Evolutionary conservation across 1,140 invertebrate species (phyloP).

Genomic region (Drosophila kanapiae): DNA sequence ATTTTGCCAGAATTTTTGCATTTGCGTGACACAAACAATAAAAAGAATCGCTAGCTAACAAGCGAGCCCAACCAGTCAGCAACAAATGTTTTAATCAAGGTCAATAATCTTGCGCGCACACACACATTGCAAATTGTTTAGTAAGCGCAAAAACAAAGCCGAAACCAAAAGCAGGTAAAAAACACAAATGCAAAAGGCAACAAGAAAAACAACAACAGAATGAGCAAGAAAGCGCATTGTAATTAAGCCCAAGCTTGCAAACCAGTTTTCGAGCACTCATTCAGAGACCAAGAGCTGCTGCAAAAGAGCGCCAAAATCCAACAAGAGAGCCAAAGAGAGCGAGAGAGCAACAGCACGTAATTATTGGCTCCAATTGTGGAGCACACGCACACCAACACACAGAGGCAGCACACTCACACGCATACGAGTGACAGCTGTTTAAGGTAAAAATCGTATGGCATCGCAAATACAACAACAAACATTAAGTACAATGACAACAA

Average conservation of each 20-base stretch:
- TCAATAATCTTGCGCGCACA: slow-evolving; percentile 71
- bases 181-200: slow-evolving; percentile 69
- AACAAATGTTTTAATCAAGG: slow-evolving; percentile 74
- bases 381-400: slow-evolving; percentile 31
- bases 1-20: slow-evolving; percentile 33
- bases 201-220: slow-evolving; percentile 56
- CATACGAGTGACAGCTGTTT: slow-evolving; percentile 74
- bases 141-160: slow-evolving; percentile 51
- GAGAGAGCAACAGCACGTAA: slow-evolving; percentile 37
- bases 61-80: slow-evolving; percentile 19
- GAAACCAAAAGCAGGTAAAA: slow-evolving; percentile 59
- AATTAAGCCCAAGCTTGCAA: slow-evolving; percentile 74
- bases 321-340: slow-evolving; percentile 14
- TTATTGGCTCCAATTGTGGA: slow-evolving; percentile 62
- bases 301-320: slow-evolving; percentile 8
- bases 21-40: slow-evolving; percentile 57
- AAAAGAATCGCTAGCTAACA: neutral
- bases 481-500: slow-evolving; percentile 60
- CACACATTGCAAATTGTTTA: slow-evolving; percentile 67
- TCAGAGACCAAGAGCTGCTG: slow-evolving; percentile 9
- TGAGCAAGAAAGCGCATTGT: slow-evolving; percentile 67
- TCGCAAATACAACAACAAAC: slow-evolving; percentile 42
- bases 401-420: slow-evolving; percentile 19
- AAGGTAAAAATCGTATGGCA: slow-evolving; percentile 63
- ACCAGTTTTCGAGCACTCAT: slow-evolving; percentile 66